phyloP scores from a whole-genome alignment of 2,113 vertebrate genomes.

The Austrofundulus limnaeus region DNA sequence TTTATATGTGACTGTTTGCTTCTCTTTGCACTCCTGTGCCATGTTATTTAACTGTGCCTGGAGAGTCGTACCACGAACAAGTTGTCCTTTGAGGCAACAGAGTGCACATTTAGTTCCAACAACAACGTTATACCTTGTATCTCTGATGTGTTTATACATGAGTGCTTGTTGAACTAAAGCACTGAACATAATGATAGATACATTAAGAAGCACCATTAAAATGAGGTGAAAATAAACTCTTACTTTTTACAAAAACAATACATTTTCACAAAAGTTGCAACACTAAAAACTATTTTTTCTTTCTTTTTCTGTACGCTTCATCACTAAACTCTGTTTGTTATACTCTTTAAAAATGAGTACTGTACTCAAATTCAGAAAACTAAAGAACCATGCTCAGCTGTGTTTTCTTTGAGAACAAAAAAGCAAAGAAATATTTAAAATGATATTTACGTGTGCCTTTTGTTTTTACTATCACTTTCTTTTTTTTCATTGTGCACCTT shows the following conservation, averaged over 20 bases:
- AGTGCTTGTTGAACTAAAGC: background rate
- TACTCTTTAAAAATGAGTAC: too few relatives aligned
- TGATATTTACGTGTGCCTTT: background rate
- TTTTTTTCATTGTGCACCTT: background rate
- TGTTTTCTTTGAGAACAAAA: background rate
- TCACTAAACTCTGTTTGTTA: background rate
- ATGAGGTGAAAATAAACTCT: too few relatives aligned
- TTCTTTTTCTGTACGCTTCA: background rate
- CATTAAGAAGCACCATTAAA: too few relatives aligned
- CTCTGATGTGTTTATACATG: background rate
- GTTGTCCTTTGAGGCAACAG: constrained; percentile 21
- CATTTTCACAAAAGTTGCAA: too few relatives aligned
- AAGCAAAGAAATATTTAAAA: background rate
- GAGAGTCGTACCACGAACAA: constrained; percentile 24
- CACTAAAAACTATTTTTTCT: background rate
- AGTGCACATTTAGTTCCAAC: constrained; percentile 20
- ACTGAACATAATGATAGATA: background rate
- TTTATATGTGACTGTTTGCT: background rate
- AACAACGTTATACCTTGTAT: background rate
- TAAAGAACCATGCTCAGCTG: background rate
- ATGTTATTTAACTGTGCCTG: constrained; percentile 3
- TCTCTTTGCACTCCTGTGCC: background rate
- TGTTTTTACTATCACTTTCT: background rate
- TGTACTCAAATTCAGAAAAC: background rate
- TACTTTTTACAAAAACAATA: too few relatives aligned